phyloP scores from a whole-genome alignment of 2,113 vertebrate species.

The Chitala chitala region DNA sequence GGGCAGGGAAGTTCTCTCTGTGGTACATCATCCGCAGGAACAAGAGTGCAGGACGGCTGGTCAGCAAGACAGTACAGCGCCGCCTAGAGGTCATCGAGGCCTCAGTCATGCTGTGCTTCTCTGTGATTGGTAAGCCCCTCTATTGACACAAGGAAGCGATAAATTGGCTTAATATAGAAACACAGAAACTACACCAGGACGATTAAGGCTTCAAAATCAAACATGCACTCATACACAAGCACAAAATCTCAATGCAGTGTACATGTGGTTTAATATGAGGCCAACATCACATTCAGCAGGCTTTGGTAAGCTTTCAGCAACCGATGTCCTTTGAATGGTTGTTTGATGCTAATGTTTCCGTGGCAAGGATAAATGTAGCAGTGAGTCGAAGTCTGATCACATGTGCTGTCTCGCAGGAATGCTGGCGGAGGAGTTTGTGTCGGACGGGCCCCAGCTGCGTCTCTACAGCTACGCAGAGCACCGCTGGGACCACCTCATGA shows the following conservation, averaged over 20 bases:
- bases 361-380: no score
- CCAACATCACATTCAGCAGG: not conserved
- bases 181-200: not conserved
- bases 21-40: constrained; percentile 75
- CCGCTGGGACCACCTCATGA: constrained; percentile 73
- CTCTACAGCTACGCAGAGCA: constrained; percentile 73
- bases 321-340: no score
- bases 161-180: not conserved
- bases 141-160: not conserved
- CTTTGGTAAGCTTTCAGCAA: not conserved
- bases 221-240: no score
- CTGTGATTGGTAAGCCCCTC: constrained; percentile 70
- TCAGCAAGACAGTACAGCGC: constrained; percentile 70
- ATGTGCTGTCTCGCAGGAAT: constrained; percentile 67
- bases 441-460: constrained; percentile 69
- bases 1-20: constrained; percentile 75
- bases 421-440: constrained; percentile 74
- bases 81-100: constrained; percentile 80
- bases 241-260: not conserved
- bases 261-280: not conserved
- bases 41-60: constrained; percentile 70
- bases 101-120: constrained; percentile 64
- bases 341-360: no score
- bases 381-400: no score
- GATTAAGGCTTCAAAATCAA: no score